phyloP scores from a whole-genome alignment of 2,113 vertebrate genomes.

The Tyrannus savana region DNA sequence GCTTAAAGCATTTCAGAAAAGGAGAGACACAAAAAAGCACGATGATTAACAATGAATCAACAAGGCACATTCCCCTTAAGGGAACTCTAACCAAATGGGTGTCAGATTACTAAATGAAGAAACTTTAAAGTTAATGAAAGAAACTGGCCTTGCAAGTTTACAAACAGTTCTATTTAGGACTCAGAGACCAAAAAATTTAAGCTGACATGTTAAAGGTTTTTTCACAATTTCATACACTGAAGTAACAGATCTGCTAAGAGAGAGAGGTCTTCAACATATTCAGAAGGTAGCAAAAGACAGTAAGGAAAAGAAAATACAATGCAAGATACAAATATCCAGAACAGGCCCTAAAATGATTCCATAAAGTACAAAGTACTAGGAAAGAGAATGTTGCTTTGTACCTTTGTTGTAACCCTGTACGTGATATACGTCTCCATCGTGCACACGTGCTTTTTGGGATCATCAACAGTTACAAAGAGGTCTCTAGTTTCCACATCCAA shows the following conservation, averaged over 20 bases:
- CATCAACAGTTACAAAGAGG: conserved; percentile 96
- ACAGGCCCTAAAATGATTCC: background rate
- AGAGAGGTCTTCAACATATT: background rate
- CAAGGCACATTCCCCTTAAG: background rate
- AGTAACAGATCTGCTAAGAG: background rate
- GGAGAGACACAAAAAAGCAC: background rate
- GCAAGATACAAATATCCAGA: background rate
- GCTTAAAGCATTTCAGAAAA: background rate
- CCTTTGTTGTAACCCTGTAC: conserved; percentile 95
- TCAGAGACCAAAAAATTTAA: background rate
- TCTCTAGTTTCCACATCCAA: conserved; percentile 90
- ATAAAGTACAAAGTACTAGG: background rate
- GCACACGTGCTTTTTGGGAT: conserved; percentile 96
- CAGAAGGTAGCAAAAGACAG: background rate
- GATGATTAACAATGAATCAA: background rate
- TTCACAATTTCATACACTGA: background rate
- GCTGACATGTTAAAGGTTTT: background rate
- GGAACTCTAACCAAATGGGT: background rate
- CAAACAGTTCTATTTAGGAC: background rate
- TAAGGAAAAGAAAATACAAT: background rate
- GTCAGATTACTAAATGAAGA: background rate
- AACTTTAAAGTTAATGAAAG: background rate
- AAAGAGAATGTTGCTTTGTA: conserved; percentile 41
- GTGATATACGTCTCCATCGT: conserved; percentile 99
- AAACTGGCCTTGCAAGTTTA: conserved; percentile 3